These are phyloP conservation scores for Clamator glandarius DNA, from an alignment of 2,797 vertebrate species.

Conservation along the genomic window DNA sequence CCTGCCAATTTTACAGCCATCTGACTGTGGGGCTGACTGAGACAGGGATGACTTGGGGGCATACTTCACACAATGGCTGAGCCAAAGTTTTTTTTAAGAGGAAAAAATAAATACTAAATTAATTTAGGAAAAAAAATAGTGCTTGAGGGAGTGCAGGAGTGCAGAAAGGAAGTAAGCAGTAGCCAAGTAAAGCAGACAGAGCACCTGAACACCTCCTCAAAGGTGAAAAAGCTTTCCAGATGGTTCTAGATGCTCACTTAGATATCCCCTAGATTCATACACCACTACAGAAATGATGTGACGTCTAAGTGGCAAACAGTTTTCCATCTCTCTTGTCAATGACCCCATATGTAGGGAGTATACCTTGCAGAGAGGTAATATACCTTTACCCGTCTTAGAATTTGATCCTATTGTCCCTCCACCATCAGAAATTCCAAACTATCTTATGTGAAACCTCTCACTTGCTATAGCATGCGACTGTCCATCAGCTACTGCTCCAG, in stretches of 20 bases:
- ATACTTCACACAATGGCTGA: neutral
- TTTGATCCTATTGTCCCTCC: neutral
- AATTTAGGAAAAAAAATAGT: neutral
- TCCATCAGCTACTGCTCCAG: neutral
- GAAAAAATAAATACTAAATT: neutral
- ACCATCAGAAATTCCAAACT: neutral
- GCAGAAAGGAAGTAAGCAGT: accelerated
- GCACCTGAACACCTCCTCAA: neutral
- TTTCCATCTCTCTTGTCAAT: neutral
- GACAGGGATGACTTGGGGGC: neutral
- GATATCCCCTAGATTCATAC: neutral
- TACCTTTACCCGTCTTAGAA: neutral
- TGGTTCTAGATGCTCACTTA: neutral
- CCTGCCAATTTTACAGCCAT: neutral
- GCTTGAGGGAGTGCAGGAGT: neutral
- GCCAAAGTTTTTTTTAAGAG: neutral
- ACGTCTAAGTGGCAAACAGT: neutral
- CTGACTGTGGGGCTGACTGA: neutral
- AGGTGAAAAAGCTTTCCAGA: neutral
- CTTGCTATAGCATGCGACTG: accelerated
- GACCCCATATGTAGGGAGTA: neutral
- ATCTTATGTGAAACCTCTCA: neutral
- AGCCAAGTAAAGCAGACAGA: neutral
- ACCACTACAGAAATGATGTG: neutral
- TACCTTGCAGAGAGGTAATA: neutral